phyloP scores from a whole-genome alignment of 2,797 vertebrate species.

The Peromyscus nudipes region DNA sequence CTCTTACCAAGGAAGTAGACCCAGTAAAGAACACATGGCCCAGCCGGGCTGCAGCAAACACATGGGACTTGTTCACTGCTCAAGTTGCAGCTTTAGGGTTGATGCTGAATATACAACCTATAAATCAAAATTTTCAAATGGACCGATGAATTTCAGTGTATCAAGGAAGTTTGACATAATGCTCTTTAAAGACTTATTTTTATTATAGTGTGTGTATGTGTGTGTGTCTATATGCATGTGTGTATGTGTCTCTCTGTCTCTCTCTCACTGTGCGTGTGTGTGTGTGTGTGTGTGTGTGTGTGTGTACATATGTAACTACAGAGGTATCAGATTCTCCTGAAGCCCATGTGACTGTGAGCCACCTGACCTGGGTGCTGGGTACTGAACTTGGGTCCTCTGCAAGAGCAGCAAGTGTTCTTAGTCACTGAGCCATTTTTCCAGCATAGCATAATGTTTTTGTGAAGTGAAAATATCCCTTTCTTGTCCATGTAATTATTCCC shows the following conservation, averaged over 20 bases:
- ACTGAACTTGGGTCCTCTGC: neutral
- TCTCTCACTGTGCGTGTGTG: no score
- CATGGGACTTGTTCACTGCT: neutral
- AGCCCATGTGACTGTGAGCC: neutral
- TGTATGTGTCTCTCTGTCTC: no score
- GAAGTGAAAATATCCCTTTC: constrained; percentile 9
- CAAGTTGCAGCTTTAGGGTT: neutral
- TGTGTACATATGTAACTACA: neutral
- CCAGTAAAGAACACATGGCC: no score
- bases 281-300: neutral
- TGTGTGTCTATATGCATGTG: no score
- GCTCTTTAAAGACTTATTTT: neutral
- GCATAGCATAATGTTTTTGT: neutral
- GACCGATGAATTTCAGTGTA: neutral
- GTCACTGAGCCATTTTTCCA: neutral
- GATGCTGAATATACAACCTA: neutral
- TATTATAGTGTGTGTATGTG: neutral
- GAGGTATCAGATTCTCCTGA: neutral
- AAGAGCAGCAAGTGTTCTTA: neutral
- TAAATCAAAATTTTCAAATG: constrained; percentile 11
- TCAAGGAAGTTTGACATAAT: constrained; percentile 20
- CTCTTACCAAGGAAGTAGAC: neutral
- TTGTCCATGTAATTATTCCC: neutral
- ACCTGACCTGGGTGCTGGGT: neutral
- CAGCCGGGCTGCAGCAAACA: neutral